Evolutionary conservation across 2,797 vertebrate genomes (phyloP), one percentile per base, ranked within the genome.

Genomic region (Chiropotes sagulatus): DNA sequence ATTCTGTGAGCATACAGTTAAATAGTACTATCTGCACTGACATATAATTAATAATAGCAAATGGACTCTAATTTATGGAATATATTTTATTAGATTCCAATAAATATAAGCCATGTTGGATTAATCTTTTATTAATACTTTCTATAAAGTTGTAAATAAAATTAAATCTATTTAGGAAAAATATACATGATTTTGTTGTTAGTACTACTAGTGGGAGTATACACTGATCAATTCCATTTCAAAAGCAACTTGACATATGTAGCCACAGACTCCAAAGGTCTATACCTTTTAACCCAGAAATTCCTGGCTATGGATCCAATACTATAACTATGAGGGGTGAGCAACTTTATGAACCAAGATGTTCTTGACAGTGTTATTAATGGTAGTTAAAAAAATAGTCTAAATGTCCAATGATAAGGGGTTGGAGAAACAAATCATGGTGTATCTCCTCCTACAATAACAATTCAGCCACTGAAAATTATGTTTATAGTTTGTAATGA

Each of bases 81-180:
- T 15, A 33, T 76, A 85, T 64, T 41, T 78, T 90, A 26, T 81
- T 88, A 85, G 88, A 82, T 6, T 46, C 26, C 24, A 52, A 84
- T 80, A 90, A 93, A 84, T 84, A 83, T 52, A 84, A 93, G 20
- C 4, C 48, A 92, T 19, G 78, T 93, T 95, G 76, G 26, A 44
- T n/a, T 57, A 48, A 91, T 93, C 2, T 94, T 90, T 93, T 90
- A 76, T 30, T 93, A 93, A 70, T 5, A 84, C 54, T n/a, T 48
- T 30, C 46, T 88, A n/a, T 96, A 85, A 95, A 89, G 14, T 36
- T 58, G 33, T 70, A 89, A 78, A 86, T 93, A 90, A 93, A 96
- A 64, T 80, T 84, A 80, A 90, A 84, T 11, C 46, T 64, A 61
- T 57, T 36, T 67, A 79, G 82, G n/a, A 13, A 26, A 80, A 64